These are phyloP conservation scores for Neoarius graeffei DNA, from an alignment of 2,113 vertebrate species.

Conservation along the genomic window DNA sequence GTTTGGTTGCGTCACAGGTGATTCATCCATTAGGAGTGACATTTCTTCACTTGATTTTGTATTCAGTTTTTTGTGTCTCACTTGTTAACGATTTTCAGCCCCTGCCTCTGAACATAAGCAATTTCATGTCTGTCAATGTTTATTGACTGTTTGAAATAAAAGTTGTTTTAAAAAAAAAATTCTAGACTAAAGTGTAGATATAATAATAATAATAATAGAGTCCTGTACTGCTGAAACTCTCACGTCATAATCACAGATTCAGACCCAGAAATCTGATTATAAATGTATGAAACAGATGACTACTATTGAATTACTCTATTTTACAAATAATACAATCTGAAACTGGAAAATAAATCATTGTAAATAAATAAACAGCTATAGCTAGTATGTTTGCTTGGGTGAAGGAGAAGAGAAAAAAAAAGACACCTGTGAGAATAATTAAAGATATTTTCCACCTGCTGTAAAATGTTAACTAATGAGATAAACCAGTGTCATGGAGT, in stretches of 20 bases:
- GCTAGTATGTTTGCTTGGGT: no score
- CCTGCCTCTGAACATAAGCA: no score
- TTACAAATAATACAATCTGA: background rate
- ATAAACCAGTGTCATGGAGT: background rate
- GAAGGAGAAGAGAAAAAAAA: background rate
- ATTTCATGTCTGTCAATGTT: no score
- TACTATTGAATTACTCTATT: background rate
- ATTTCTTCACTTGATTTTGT: background rate
- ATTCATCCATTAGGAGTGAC: background rate
- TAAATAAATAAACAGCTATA: background rate
- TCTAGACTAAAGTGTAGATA: background rate
- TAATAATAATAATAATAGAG: background rate
- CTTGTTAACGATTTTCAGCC: no score
- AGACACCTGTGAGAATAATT: slow-evolving; percentile 2
- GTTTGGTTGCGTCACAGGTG: background rate
- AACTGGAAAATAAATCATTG: background rate
- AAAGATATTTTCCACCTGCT: background rate
- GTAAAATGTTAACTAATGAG: background rate
- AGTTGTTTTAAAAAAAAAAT: no score
- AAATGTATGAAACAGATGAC: background rate
- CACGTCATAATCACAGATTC: background rate
- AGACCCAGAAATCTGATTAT: background rate
- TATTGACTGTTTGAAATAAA: no score
- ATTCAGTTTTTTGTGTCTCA: no score
- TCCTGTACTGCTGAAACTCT: background rate